Percentiles rank a stretch among this genome's conserved stretches.
Evolutionary conservation across 2,888 invertebrate species (phyloP).

Genomic region (Lasius fuliginosus): DNA sequence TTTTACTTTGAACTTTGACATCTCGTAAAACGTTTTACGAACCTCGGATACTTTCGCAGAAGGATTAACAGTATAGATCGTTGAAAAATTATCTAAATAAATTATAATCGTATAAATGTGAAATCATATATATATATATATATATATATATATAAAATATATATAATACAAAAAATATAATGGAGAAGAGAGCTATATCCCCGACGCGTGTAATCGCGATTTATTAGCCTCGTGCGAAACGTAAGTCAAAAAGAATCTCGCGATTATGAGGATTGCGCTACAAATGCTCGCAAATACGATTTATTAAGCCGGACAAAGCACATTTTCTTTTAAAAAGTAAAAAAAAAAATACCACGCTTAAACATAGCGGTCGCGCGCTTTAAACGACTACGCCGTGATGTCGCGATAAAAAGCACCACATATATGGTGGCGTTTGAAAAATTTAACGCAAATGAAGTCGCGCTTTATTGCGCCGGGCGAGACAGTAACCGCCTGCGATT

Average conservation of each 20-base stretch:
- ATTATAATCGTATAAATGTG: background rate
- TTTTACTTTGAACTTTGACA: slow-evolving; percentile 26
- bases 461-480: slow-evolving; percentile 32
- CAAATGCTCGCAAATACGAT: slow-evolving; percentile 34
- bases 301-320: slow-evolving; percentile 41
- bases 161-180: background rate
- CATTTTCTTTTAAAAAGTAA: background rate
- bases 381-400: slow-evolving; percentile 14
- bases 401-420: slow-evolving; percentile 41
- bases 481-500: slow-evolving; percentile 2
- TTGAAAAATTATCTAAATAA: background rate
- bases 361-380: slow-evolving; percentile 34
- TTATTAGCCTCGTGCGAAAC: slow-evolving; percentile 32
- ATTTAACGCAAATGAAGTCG: slow-evolving; percentile 42
- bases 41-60: background rate
- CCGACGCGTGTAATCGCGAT: slow-evolving; percentile 28
- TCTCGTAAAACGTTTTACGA: background rate
- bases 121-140: background rate
- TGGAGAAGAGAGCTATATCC: background rate
- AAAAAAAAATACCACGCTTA: slow-evolving; percentile 4
- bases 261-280: slow-evolving; percentile 45
- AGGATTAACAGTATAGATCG: background rate
- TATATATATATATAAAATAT: too few species aligned
- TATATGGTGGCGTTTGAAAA: slow-evolving; percentile 36
- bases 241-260: slow-evolving; percentile 24